phyloP scores from a whole-genome alignment of 2,888 invertebrate species.

The Esperia sulphurella region DNA sequence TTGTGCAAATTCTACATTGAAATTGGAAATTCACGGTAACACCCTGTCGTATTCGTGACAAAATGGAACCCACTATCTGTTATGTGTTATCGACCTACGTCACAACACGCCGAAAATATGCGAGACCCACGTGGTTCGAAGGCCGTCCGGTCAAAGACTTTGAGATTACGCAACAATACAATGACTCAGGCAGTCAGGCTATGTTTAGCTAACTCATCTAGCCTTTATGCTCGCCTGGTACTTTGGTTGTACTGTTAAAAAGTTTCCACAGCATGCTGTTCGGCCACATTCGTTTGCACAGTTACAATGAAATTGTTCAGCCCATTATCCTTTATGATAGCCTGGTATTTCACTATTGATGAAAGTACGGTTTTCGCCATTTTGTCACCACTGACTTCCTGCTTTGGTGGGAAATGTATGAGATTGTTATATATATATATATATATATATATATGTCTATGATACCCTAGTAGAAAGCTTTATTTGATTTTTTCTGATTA shows the following conservation, averaged over 20 bases:
- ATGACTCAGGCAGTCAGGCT: slow-evolving; percentile 21
- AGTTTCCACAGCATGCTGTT: background rate
- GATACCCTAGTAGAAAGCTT: too few species aligned
- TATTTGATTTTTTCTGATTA: too few species aligned
- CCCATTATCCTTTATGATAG: background rate
- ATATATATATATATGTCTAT: too few species aligned
- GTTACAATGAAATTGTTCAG: background rate
- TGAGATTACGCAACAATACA: slow-evolving; percentile 25
- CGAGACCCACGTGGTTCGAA: slow-evolving; percentile 19
- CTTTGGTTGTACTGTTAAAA: background rate
- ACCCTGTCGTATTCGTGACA: too few species aligned
- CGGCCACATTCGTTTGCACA: background rate
- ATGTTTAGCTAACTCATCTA: background rate
- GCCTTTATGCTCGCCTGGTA: slow-evolving; percentile 8
- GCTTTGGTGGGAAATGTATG: too few species aligned
- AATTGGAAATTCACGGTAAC: too few species aligned
- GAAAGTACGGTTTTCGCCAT: too few species aligned
- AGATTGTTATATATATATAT: too few species aligned
- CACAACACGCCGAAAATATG: slow-evolving; percentile 11
- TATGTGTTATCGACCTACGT: background rate
- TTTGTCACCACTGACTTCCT: too few species aligned
- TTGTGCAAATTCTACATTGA: too few species aligned
- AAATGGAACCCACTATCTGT: background rate
- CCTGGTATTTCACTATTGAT: background rate
- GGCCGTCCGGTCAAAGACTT: slow-evolving; percentile 38